These are phyloP conservation scores for Caenorhabditis sp. DNA, from an alignment of 2,888 invertebrate genomes.

Conservation along the genomic window DNA sequence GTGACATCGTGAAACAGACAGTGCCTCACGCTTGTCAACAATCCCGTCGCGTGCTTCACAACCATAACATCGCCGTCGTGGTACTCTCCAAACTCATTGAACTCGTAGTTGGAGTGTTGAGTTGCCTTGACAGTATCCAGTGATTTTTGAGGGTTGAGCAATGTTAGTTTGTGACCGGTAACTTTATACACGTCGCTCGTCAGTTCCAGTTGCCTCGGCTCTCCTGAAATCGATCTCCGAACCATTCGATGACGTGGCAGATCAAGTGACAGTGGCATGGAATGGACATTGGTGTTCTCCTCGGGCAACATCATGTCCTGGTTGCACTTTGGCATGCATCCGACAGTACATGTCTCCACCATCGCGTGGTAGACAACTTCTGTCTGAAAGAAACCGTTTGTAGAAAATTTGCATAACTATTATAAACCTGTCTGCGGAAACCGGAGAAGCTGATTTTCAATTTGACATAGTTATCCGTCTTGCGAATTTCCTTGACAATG, in stretches of 20 bases:
- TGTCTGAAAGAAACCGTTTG: slow-evolving; percentile 25
- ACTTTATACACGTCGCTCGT: slow-evolving; percentile 58
- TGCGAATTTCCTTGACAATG: slow-evolving; percentile 54
- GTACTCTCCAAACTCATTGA: slow-evolving; percentile 34
- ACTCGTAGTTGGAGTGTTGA: slow-evolving; percentile 8
- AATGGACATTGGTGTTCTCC: slow-evolving; percentile 23
- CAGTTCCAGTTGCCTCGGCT: slow-evolving; percentile 38
- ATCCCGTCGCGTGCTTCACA: slow-evolving; percentile 32
- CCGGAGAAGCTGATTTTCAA: slow-evolving; percentile 58
- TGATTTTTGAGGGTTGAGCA: slow-evolving; percentile 35
- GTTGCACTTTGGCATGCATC: slow-evolving; percentile 62
- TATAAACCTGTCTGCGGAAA: slow-evolving; percentile 38
- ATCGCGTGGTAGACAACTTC: slow-evolving; percentile 60
- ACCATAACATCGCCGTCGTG: slow-evolving; percentile 51
- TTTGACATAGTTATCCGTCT: slow-evolving; percentile 44
- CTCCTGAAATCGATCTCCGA: slow-evolving; percentile 23
- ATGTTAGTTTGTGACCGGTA: slow-evolving; percentile 42
- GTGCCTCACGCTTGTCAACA: slow-evolving; percentile 36
- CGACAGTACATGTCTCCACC: slow-evolving; percentile 58
- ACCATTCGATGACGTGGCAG: slow-evolving; percentile 58
- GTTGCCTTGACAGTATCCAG: background rate
- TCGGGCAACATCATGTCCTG: slow-evolving; percentile 39
- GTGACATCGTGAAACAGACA: slow-evolving; percentile 73
- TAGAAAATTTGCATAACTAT: background rate
- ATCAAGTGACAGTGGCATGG: slow-evolving; percentile 41